A percentile compares a stretch with the other conserved stretches of the same genome.
Evolutionary conservation across 2,888 invertebrate species (phyloP).

Genomic region (Stramonita haemastoma): DNA sequence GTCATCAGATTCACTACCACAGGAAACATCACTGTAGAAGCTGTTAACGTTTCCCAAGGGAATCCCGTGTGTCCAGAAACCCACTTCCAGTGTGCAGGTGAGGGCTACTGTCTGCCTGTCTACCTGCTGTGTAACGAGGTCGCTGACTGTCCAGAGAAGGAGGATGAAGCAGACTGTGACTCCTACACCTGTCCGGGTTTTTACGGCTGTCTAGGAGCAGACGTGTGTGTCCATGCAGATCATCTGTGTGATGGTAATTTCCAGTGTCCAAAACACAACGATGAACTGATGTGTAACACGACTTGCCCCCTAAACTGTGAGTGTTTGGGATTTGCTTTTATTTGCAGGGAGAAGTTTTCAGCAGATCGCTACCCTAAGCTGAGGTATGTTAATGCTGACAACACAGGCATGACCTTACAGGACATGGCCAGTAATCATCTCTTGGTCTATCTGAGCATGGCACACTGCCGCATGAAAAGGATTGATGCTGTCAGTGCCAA

Average conservation of each 20-base stretch:
- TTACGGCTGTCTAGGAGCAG: not conserved
- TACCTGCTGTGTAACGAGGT: constrained; percentile 18
- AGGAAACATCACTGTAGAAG: not conserved
- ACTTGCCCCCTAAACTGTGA: constrained; percentile 7
- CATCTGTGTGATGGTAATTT: constrained; percentile 17
- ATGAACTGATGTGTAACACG: constrained; percentile 18
- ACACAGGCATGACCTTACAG: not conserved
- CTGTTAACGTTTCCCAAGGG: not conserved
- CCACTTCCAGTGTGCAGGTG: constrained; percentile 25
- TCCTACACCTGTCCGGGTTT: constrained; percentile 34
- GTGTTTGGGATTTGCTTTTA: constrained; percentile 17
- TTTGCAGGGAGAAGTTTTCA: not conserved
- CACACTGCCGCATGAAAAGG: not conserved
- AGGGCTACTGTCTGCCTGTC: constrained; percentile 28
- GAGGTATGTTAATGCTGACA: constrained; percentile 19
- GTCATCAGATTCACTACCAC: not conserved
- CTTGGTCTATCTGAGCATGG: constrained; percentile 2
- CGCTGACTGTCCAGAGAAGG: constrained; percentile 1
- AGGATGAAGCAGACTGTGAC: constrained; percentile 31
- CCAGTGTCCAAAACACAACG: constrained; percentile 25
- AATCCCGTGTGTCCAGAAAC: constrained; percentile 7
- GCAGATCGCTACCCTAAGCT: not conserved
- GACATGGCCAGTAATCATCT: not conserved
- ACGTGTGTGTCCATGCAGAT: constrained; percentile 3
- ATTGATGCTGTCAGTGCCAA: not conserved